phyloP scores from a whole-genome alignment of 2,888 invertebrate species.

The Oxycera nigricornis region DNA sequence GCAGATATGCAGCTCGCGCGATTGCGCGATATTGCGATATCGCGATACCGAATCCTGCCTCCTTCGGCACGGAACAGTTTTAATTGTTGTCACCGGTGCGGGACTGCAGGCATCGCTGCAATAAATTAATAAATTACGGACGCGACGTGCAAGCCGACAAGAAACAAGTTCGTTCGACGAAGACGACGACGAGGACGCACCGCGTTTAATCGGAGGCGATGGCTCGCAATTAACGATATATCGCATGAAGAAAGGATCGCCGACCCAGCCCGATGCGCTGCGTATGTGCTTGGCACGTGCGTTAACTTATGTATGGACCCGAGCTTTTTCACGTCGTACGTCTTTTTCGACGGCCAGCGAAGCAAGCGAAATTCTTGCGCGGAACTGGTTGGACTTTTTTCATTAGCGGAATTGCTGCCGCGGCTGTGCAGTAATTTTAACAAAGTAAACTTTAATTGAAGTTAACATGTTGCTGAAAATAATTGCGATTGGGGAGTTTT shows the following conservation, averaged over 20 bases:
- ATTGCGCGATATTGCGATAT: neutral
- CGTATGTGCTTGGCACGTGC: constrained; percentile 36
- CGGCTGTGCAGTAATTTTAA: constrained; percentile 25
- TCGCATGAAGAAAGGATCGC: constrained; percentile 25
- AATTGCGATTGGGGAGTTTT: too few species aligned
- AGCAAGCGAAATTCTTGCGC: neutral
- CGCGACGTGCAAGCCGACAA: constrained; percentile 5
- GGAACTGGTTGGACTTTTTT: constrained; percentile 23
- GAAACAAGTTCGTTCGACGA: constrained; percentile 5
- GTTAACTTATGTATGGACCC: constrained; percentile 22
- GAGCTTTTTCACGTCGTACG: neutral
- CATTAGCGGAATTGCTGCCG: neutral
- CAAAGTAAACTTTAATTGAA: constrained; percentile 35
- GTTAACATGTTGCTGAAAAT: constrained; percentile 25
- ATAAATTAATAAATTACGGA: constrained; percentile 38
- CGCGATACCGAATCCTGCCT: neutral
- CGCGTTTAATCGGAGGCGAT: constrained; percentile 30
- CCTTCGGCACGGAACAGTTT: constrained; percentile 21
- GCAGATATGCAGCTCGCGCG: neutral
- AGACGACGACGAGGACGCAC: neutral
- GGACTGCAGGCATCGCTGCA: constrained; percentile 18
- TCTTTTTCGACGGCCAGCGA: neutral
- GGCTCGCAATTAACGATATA: constrained; percentile 34
- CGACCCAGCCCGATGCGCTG: neutral
- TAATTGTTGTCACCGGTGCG: constrained; percentile 36